Evolutionary conservation across 1,140 invertebrate species (phyloP).

Genomic region (Mycetomoellerius zeteki): DNA sequence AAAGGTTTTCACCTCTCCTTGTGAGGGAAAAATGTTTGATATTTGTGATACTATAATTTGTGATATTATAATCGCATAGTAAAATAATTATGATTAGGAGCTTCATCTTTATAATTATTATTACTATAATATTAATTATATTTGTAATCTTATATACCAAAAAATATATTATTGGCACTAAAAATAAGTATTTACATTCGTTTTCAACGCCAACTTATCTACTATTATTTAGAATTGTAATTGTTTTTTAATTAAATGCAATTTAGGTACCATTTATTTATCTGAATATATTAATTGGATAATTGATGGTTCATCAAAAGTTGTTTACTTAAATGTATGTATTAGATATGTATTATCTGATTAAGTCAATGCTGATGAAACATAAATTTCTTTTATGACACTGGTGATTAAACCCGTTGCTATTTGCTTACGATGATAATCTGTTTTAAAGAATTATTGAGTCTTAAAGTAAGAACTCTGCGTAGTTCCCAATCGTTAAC

Average conservation of each 20-base stretch:
- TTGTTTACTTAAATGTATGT: background rate
- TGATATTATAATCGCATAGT: too few species aligned
- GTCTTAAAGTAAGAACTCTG: background rate
- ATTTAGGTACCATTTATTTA: background rate
- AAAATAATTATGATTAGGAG: too few species aligned
- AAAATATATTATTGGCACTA: too few species aligned
- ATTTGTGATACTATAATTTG: too few species aligned
- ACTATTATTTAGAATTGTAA: background rate
- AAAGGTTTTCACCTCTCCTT: too few species aligned
- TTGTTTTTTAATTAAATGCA: background rate
- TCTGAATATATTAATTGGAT: background rate
- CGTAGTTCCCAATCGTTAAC: background rate
- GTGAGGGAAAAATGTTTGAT: too few species aligned
- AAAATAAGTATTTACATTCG: too few species aligned
- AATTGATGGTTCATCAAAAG: background rate
- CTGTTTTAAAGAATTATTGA: constrained; percentile 21
- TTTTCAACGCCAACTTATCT: too few species aligned
- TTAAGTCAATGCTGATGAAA: background rate
- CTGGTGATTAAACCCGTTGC: background rate
- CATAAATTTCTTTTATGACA: background rate
- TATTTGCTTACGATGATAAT: constrained; percentile 8
- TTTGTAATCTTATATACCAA: too few species aligned
- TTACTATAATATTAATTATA: too few species aligned
- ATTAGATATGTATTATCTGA: background rate
- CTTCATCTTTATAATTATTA: too few species aligned